Base-by-base conservation (phyloP, 1,140 invertebrate genomes). In the Pomacea maculata region DNA sequence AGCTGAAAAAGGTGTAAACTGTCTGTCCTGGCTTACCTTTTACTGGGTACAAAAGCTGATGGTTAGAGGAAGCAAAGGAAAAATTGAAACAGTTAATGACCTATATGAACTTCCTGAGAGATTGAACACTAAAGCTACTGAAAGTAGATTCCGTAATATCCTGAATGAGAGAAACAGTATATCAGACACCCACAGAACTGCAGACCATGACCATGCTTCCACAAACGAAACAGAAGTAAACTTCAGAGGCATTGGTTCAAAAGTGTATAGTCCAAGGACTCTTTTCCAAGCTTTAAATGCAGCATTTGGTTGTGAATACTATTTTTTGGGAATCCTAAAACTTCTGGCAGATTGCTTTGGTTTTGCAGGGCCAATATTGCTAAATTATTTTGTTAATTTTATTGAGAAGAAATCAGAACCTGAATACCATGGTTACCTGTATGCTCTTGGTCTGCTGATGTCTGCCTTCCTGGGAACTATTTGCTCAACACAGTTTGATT, bases 21-120 rank as follows among this genome's bases (percentile, higher is more conserved):
- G 93, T 86, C 86, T 95, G 5, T 97, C 96, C 0, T 94, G 94
- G 87, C 91, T 98, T 11, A 91, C 95, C 21, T 98, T 99, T 88
- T 92, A 94, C 82, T 99, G 97, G 97, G 96, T 98, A 0, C 93
- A 95, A 81, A 95, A 95, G 14, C 90, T 99, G 65, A 95, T 99
- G 91, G 87, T 93, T 75, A 97, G 97, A 93, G 97, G 97, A 10
- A 92, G 94, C 10, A 94, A 95, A 12, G 82, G 87, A 64, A 93
- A 94, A 83, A 90, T 99, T 12, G 93, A 94, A 77, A 93, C 94
- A 86, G 91, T 94, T 0, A 95, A 96, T 88, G 97, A 98, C 92
- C 90, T 99, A 0, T 97, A 95, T 92, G 95, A 97, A 90, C 91
- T 99, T 70, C 97, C 97, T 0, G 92, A 93, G 57, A 92, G 93